These are phyloP conservation scores for Chloebia gouldiae DNA, from an alignment of 2,113 vertebrate genomes.

Conservation along the genomic window DNA sequence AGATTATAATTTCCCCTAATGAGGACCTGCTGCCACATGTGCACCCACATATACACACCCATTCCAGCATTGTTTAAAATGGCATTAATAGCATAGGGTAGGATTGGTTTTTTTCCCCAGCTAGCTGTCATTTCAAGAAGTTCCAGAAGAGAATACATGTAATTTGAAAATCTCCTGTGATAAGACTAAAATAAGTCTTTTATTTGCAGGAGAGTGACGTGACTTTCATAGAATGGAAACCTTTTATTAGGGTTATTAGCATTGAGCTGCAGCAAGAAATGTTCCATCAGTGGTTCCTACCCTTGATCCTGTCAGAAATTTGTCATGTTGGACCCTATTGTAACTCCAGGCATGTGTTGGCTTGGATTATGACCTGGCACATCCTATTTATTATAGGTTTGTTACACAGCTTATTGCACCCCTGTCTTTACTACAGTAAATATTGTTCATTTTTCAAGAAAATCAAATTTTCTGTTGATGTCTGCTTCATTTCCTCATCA, in stretches of 20 bases:
- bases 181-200: slow-evolving; percentile 9
- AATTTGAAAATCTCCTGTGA: slow-evolving; percentile 26
- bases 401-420: background rate
- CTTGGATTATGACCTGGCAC: background rate
- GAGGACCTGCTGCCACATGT: background rate
- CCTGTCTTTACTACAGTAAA: background rate
- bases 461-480: background rate
- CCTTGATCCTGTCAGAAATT: background rate
- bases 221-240: background rate
- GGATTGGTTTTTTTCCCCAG: background rate
- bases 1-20: slow-evolving; percentile 51
- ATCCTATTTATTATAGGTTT: background rate
- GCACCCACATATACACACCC: background rate
- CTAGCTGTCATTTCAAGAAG: slow-evolving; percentile 36
- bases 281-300: background rate
- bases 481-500: rapidly evolving
- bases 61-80: background rate
- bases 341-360: background rate
- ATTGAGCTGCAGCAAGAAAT: background rate
- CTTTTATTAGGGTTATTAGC: slow-evolving; percentile 5
- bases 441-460: background rate
- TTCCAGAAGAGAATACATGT: background rate
- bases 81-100: background rate
- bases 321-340: background rate
- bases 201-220: background rate